Base-by-base conservation (phyloP, 2,888 invertebrate species). In the Branchipolynoe longqiensis region DNA sequence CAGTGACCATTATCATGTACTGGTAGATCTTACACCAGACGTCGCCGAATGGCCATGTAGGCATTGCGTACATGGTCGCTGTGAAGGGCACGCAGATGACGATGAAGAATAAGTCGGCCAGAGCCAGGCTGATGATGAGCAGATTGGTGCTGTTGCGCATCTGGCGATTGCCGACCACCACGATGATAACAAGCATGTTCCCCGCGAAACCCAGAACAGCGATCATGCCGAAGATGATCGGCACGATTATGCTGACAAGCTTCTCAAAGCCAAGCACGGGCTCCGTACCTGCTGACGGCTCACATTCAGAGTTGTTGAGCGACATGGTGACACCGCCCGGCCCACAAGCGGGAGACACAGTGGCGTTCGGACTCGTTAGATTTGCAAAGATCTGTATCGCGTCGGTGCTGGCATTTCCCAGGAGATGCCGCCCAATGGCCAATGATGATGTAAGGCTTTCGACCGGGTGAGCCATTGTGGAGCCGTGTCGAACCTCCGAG, bases 71-170 rank as follows among this genome's bases (percentile, higher is more conserved):
- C 91, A 97, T 97, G 25, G 97, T 96, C 0, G 97, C 98, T 0
- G 98, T 98, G 94, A 98, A 98, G 0, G 98, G 98, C 28, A 98
- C 97, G 94, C 98, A 98, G 94, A 98, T 97, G 83, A 97, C 95
- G 62, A 98, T 97, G 94, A 98, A 98, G 40, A 97, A 95, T 40
- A 98, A 95, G 93, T 98, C 98, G 56, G 98, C 98, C 38, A 97
- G 95, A 1, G 98, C 98, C 87, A 98, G 94, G 93, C 97, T 98
- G 87, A 98, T 96, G 90, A 98, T 98, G 40, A 98, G 95, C 64
- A 98, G 95, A 93, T 98, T 98, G 78, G 98, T 98, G 6, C 98
- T 98, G 54, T 97, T 97, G 90, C 98, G 95, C 98, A 98, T 98
- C 91, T 97, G 96, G 90, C 97, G 96, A 94, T 98, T 97, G 64